A percentile compares a stretch with the other conserved stretches of the same genome.
Conservation (phyloP, 2,113 vertebrate genomes). For the Xiphorhynchus elegans region DNA sequence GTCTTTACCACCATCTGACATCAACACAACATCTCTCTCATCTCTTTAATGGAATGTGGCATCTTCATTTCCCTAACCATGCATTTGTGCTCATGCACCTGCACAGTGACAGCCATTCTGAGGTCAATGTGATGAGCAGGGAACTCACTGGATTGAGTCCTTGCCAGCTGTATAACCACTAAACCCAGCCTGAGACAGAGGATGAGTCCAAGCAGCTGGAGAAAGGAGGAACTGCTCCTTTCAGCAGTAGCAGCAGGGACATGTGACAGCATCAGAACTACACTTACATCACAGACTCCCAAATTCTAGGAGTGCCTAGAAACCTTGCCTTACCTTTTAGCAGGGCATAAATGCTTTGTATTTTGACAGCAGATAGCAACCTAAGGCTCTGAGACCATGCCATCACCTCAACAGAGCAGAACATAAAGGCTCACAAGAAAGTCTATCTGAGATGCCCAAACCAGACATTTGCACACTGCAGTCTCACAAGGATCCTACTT, state of each 20-base stretch:
- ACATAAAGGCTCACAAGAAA: not conserved
- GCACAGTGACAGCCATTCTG: not conserved
- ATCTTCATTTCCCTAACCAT: not conserved
- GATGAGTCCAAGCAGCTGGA: not conserved
- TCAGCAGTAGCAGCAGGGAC: not conserved
- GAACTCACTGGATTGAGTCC: not conserved
- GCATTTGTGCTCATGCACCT: not conserved
- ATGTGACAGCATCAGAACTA: not conserved
- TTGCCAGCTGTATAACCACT: not conserved
- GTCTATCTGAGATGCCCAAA: not conserved
- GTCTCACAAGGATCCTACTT: not conserved
- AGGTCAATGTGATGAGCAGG: not conserved
- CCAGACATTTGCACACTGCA: fast-evolving
- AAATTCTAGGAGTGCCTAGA: not conserved
- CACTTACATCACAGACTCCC: not conserved
- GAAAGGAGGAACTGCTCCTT: not conserved
- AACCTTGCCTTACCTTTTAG: not conserved
- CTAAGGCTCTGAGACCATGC: not conserved
- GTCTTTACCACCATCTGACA: not conserved
- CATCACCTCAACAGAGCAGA: not conserved
- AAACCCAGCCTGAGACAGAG: not conserved
- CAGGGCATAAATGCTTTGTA: not conserved
- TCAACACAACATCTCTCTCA: not conserved
- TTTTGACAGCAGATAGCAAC: not conserved
- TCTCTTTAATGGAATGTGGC: not conserved